phyloP scores from a whole-genome alignment of 2,888 invertebrate species.

The Arenicola marina region DNA sequence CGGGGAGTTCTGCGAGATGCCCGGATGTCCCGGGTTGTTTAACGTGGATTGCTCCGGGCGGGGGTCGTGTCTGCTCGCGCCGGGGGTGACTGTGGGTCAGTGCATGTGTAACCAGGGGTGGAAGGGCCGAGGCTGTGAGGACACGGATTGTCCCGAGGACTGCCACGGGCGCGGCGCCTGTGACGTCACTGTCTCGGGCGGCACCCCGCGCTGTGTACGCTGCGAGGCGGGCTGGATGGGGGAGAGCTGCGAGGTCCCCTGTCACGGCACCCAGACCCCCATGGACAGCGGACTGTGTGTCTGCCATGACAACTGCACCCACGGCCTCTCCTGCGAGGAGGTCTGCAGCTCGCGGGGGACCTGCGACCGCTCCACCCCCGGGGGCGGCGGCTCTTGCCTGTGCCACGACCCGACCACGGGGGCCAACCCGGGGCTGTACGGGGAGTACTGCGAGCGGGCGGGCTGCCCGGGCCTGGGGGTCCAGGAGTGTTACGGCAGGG shows the following conservation, averaged over 20 bases:
- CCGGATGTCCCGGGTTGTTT: constrained; percentile 41
- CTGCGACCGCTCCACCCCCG: too few relatives aligned
- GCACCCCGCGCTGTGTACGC: constrained; percentile 37
- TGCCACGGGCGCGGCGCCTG: constrained; percentile 39
- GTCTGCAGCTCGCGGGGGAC: constrained; percentile 33
- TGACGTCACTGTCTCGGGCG: constrained; percentile 12
- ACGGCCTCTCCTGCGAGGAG: constrained; percentile 28
- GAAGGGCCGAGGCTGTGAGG: constrained; percentile 29
- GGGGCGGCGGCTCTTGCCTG: constrained; percentile 15
- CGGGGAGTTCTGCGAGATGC: constrained; percentile 39
- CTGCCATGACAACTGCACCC: constrained; percentile 26
- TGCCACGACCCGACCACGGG: constrained; percentile 22
- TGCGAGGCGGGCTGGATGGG: constrained; percentile 47
- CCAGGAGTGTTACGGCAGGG: constrained; percentile 13
- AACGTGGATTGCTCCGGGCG: constrained; percentile 37
- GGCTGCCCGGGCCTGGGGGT: constrained; percentile 20
- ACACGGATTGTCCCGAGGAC: constrained; percentile 35
- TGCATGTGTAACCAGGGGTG: constrained; percentile 38
- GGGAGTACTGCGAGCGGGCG: constrained; percentile 10
- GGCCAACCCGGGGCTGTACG: constrained; percentile 27
- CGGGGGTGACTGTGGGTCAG: constrained; percentile 9
- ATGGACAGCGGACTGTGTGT: constrained; percentile 39
- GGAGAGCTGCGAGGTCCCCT: constrained; percentile 38
- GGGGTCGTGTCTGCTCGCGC: constrained; percentile 36
- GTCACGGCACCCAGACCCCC: constrained; percentile 39